Percentiles rank a stretch among this genome's conserved stretches.
Evolutionary conservation across 2,113 vertebrate genomes (phyloP).

Genomic region (Microcebus ravelobensis): DNA sequence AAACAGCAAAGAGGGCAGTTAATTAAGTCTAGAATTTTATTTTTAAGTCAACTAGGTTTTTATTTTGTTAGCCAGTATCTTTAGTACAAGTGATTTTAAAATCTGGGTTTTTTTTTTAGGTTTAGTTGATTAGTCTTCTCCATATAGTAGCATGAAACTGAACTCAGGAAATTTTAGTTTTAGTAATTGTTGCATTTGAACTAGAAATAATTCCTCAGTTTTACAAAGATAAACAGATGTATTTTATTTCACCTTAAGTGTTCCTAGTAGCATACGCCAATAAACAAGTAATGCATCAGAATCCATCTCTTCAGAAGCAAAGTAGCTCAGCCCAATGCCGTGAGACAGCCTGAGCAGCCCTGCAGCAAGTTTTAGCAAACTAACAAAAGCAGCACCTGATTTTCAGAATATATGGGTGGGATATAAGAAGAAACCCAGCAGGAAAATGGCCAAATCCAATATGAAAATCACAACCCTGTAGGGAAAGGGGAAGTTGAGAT

Average conservation of each 20-base stretch:
- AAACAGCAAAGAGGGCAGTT: rapidly evolving
- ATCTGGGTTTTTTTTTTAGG: background rate
- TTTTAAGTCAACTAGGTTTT: background rate
- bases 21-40: background rate
- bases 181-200: background rate
- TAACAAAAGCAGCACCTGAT: background rate
- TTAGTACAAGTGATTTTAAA: background rate
- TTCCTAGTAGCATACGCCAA: background rate
- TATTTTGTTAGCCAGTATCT: background rate
- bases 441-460: background rate
- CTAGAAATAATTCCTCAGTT: background rate
- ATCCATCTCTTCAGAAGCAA: background rate
- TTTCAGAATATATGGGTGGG: background rate
- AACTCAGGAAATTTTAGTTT: background rate
- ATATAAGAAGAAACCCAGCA: background rate
- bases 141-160: background rate
- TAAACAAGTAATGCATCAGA: background rate
- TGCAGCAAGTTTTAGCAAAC: background rate
- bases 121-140: background rate
- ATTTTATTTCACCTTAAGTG: background rate
- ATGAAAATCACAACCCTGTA: background rate
- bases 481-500: background rate
- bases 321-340: background rate
- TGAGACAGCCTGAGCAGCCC: background rate
- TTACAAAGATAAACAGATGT: background rate